Percentiles rank a stretch among this genome's conserved stretches.
phyloP scores from a whole-genome alignment of 2,888 invertebrate genomes.

The Stenolophus ochropezus region DNA sequence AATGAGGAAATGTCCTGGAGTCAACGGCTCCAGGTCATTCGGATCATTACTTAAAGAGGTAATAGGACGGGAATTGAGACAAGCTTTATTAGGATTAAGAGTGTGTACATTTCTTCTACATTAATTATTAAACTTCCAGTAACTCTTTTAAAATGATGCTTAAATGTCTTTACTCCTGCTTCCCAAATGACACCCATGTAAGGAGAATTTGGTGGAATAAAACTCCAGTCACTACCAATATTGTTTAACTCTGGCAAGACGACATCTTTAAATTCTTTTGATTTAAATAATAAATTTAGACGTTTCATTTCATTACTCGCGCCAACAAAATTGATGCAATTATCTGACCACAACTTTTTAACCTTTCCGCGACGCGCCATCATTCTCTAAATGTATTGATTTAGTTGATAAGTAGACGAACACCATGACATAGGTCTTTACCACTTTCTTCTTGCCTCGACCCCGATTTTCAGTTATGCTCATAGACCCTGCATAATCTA shows the following conservation, averaged over 20 bases:
- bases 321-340: constrained; percentile 63
- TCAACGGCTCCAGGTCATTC: constrained; percentile 61
- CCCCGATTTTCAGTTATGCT: constrained; percentile 10
- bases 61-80: constrained; percentile 63
- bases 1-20: constrained; percentile 65
- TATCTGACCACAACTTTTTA: constrained; percentile 62
- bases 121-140: constrained; percentile 8
- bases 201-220: constrained; percentile 51
- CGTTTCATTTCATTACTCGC: constrained; percentile 47
- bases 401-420: constrained; percentile 65
- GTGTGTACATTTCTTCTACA: constrained; percentile 34
- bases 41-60: constrained; percentile 60
- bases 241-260: constrained; percentile 22
- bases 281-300: constrained; percentile 24
- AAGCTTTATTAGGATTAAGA: constrained; percentile 61
- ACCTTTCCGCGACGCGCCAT: constrained; percentile 62
- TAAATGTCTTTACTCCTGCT: constrained; percentile 33
- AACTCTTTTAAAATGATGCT: constrained; percentile 40
- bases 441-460: constrained; percentile 29
- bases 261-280: constrained; percentile 41
- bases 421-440: constrained; percentile 60
- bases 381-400: constrained; percentile 63
- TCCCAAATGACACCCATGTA: constrained; percentile 48
- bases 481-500: constrained; percentile 31
- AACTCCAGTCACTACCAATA: constrained; percentile 35